Evolutionary conservation across 2,888 invertebrate species (phyloP).

Genomic region (Mayetiola destructor): DNA sequence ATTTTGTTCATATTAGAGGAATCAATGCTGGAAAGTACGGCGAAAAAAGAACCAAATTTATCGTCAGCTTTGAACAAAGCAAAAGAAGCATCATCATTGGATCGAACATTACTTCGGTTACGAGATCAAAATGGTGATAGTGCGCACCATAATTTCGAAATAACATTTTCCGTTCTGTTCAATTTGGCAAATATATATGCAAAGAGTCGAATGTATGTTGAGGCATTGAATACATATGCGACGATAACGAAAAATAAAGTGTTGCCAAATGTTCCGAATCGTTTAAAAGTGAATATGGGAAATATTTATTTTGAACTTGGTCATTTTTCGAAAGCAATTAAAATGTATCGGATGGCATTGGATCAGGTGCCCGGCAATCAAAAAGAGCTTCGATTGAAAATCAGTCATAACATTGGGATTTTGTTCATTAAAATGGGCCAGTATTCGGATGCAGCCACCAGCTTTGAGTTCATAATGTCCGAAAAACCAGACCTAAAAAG

Average conservation of each 20-base stretch:
- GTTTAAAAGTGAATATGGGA: conserved; percentile 94
- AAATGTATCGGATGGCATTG: conserved; percentile 95
- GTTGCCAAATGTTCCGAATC: conserved; percentile 84
- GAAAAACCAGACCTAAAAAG: conserved; percentile 82
- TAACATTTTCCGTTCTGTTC: conserved; percentile 89
- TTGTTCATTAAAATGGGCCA: conserved; percentile 92
- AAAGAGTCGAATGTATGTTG: conserved; percentile 85
- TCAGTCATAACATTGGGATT: conserved; percentile 89
- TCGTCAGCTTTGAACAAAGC: conserved; percentile 65
- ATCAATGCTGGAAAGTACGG: conserved; percentile 51
- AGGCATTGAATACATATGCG: conserved; percentile 91
- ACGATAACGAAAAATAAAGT: conserved; percentile 85
- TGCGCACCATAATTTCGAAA: conserved; percentile 85
- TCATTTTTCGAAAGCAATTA: conserved; percentile 84
- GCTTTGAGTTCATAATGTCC: conserved; percentile 96
- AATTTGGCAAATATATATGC: conserved; percentile 93
- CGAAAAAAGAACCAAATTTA: conserved; percentile 22
- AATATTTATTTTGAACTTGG: conserved; percentile 94
- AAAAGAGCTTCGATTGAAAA: conserved; percentile 83
- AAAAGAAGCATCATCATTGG: conserved; percentile 90
- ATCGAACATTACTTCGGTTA: conserved; percentile 73
- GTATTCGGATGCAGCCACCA: conserved; percentile 88
- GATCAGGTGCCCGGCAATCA: conserved; percentile 91
- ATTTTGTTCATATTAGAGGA: conserved; percentile 84
- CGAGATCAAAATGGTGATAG: conserved; percentile 83